Evolutionary conservation across 2,113 vertebrate species (phyloP).

Genomic region (western clawed frog (Xenopus tropicalis)): UCB_Xtro_10.0 CM004445.2:147951501-147952000

Average conservation of each 20-base stretch:
- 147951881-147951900: constrained; percentile 29
- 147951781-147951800: constrained; percentile 19
- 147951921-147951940: not conserved
- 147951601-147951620: constrained; percentile 1
- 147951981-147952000: too few species aligned
- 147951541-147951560: constrained; percentile 40
- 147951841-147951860: constrained; percentile 10
- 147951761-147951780: constrained; percentile 23
- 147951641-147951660: constrained; percentile 30
- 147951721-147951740: constrained; percentile 6
- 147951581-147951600: constrained; percentile 41
- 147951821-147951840: not conserved
- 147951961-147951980: too few species aligned
- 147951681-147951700: constrained; percentile 5
- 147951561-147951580: constrained; percentile 30
- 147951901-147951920: constrained; percentile 24
- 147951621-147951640: constrained; percentile 3
- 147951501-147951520: not conserved
- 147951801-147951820: constrained; percentile 13
- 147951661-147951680: constrained; percentile 11
- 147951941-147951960: not conserved
- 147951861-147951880: constrained; percentile 19
- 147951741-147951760: constrained; percentile 27
- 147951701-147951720: not conserved
- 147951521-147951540: constrained; percentile 1